Percentiles rank a stretch among this genome's conserved stretches.
These are phyloP conservation scores for Coryphaenoides rupestris DNA, from an alignment of 2,113 vertebrate species.

Conservation along the genomic window DNA sequence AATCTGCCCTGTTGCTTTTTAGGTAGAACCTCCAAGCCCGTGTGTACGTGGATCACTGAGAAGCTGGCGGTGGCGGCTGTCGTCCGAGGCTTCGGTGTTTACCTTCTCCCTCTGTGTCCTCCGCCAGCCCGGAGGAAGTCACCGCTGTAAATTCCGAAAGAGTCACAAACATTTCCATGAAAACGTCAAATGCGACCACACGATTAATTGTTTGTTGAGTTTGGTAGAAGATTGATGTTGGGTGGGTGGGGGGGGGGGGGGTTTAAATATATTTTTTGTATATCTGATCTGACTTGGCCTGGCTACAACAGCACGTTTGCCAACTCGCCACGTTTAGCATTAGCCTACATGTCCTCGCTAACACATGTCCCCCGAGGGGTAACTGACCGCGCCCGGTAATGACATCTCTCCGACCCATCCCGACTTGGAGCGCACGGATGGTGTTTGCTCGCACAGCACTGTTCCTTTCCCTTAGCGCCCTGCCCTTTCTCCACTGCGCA, in stretches of 20 bases:
- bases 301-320: constrained; percentile 8
- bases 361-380: constrained; percentile 17
- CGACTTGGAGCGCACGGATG: no score
- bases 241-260: background rate
- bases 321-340: constrained; percentile 17
- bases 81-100: constrained; percentile 15
- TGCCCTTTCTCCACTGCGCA: no score
- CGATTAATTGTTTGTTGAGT: constrained; percentile 19
- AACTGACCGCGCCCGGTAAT: constrained; percentile 19
- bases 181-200: constrained; percentile 16
- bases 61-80: constrained; percentile 13
- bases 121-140: background rate
- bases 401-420: constrained; percentile 6
- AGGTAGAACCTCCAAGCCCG: background rate
- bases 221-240: constrained; percentile 12
- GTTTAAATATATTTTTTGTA: background rate
- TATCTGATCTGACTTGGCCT: constrained; percentile 11
- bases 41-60: constrained; percentile 15
- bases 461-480: no score
- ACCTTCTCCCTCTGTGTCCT: constrained; percentile 18
- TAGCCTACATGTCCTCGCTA: constrained; percentile 5
- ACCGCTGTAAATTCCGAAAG: constrained; percentile 21
- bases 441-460: no score
- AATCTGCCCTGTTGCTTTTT: constrained; percentile 13
- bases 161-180: constrained; percentile 15